phyloP scores from a whole-genome alignment of 2,113 vertebrate genomes.

The Perca schrenkii region DNA sequence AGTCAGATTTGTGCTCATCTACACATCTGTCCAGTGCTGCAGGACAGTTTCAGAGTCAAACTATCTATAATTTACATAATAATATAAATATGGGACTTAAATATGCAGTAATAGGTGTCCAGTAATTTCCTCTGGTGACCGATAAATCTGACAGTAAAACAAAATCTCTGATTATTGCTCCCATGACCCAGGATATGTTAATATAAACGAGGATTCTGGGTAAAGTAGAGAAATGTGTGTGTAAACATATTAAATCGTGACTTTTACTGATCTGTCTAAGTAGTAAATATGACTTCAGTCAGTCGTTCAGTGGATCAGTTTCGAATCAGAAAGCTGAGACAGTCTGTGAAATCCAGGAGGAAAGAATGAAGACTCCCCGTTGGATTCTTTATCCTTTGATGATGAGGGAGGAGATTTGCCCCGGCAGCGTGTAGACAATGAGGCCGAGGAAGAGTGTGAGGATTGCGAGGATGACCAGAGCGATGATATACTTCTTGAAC shows the following conservation, averaged over 20 bases:
- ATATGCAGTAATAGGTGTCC: background rate
- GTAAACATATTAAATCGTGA: background rate
- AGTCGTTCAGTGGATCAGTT: background rate
- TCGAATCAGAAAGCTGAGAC: background rate
- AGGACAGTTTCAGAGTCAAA: background rate
- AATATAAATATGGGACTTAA: slow-evolving; percentile 5
- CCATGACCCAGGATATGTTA: background rate
- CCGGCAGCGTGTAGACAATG: slow-evolving; percentile 91
- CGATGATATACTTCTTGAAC: slow-evolving; percentile 91
- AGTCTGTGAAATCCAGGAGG: background rate
- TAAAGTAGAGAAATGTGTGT: slow-evolving; percentile 22
- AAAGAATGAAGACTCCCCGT: background rate
- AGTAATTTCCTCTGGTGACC: slow-evolving; percentile 5
- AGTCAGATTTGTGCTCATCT: background rate
- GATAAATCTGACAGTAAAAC: background rate
- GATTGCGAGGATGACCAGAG: slow-evolving; percentile 85
- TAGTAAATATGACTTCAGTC: background rate
- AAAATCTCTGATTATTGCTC: background rate
- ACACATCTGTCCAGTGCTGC: background rate
- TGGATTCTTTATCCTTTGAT: slow-evolving; percentile 84
- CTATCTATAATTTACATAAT: slow-evolving; percentile 3
- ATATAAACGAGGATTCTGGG: slow-evolving; percentile 14
- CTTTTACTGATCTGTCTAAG: slow-evolving; percentile 2
- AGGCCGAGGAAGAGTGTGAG: slow-evolving; percentile 90
- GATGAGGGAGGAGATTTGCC: slow-evolving; percentile 89